phyloP scores from a whole-genome alignment of 2,113 vertebrate genomes.

The Oreocharis arfaki region DNA sequence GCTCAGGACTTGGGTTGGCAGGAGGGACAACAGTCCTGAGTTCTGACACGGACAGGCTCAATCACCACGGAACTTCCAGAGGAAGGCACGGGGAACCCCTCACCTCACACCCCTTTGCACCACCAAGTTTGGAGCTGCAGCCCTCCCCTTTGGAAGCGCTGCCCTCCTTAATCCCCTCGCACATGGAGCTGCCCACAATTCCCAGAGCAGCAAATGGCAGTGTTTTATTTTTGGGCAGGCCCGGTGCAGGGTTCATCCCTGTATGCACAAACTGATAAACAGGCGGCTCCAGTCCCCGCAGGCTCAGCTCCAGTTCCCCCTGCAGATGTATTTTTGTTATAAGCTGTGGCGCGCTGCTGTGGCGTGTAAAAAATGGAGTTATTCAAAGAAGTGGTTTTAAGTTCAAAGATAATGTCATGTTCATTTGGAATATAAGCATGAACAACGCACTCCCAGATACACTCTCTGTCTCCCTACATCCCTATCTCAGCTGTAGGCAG shows the following conservation, averaged over 20 bases:
- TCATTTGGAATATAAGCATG: constrained; percentile 19
- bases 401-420: constrained; percentile 42
- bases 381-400: constrained; percentile 13
- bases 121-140: neutral
- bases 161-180: accelerated
- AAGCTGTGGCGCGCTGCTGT: neutral
- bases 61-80: neutral
- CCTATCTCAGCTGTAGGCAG: neutral
- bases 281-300: neutral
- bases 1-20: neutral
- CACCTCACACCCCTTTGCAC: neutral
- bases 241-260: neutral
- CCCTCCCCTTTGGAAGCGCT: neutral
- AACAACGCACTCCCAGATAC: neutral
- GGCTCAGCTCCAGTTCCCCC: neutral
- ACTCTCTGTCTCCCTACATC: neutral
- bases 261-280: neutral
- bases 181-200: neutral
- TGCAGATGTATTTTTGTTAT: neutral
- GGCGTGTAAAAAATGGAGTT: neutral
- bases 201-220: neutral
- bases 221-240: neutral
- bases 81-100: neutral
- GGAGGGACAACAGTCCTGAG: too few relatives aligned
- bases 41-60: neutral